Conservation (phyloP, 64 coral and sea anemone species). For the Pachyseris speciosa region DNA sequence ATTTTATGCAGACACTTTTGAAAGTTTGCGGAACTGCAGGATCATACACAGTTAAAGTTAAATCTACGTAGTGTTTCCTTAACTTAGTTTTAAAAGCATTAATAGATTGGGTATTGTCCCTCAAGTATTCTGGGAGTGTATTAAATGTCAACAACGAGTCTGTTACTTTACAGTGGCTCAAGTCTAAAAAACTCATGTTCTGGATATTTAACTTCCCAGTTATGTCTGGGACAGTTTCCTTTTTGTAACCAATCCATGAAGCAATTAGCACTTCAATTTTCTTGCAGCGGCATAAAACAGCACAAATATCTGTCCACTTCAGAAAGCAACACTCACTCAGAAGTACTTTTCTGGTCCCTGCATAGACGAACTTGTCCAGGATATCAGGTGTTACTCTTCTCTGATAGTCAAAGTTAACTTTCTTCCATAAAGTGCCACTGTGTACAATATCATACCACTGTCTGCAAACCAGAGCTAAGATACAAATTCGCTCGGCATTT, state of each 20-base stretch:
- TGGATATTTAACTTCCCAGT: background rate
- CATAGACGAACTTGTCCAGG: slow-evolving; percentile 7
- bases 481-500: slow-evolving; percentile 2
- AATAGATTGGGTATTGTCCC: too few relatives aligned
- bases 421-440: background rate
- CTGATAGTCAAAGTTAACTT: slow-evolving; percentile 18
- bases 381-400: background rate
- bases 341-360: slow-evolving; percentile 27
- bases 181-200: slow-evolving; percentile 8
- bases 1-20: too few relatives aligned
- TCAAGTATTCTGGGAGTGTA: too few relatives aligned
- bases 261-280: slow-evolving; percentile 36
- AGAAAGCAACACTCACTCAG: slow-evolving; percentile 13
- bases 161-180: slow-evolving; percentile 30
- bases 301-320: slow-evolving; percentile 29
- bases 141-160: slow-evolving; percentile 20
- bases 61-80: too few relatives aligned
- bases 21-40: too few relatives aligned
- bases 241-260: slow-evolving; percentile 29
- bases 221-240: slow-evolving; percentile 29
- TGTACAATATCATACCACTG: slow-evolving; percentile 4
- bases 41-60: too few relatives aligned
- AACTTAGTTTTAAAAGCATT: too few relatives aligned
- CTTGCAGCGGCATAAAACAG: slow-evolving; percentile 22
- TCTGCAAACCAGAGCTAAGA: background rate